These are phyloP conservation scores for Maccullochella peelii DNA, from an alignment of 2,113 vertebrate species.

Conservation along the genomic window DNA sequence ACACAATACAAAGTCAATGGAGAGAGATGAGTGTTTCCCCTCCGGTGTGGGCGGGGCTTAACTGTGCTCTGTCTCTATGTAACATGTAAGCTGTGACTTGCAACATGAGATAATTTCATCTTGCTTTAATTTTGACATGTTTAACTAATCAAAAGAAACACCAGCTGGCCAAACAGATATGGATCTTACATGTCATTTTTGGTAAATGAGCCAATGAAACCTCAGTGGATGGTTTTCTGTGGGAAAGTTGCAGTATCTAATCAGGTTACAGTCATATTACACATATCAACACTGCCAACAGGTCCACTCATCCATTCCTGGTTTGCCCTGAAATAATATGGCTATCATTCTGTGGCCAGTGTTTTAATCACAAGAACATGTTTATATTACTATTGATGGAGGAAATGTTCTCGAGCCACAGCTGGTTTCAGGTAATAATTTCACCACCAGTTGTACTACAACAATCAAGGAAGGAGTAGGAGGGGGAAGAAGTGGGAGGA, in stretches of 20 bases:
- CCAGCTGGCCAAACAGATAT: slow-evolving; percentile 24
- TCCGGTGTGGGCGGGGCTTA: too few relatives aligned
- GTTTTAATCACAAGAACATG: slow-evolving; percentile 38
- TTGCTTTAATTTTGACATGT: too few relatives aligned
- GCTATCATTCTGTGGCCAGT: not conserved
- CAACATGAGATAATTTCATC: too few relatives aligned
- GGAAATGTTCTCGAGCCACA: slow-evolving; percentile 22
- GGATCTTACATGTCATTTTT: not conserved
- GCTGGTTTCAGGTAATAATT: slow-evolving; percentile 61
- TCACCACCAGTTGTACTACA: slow-evolving; percentile 9
- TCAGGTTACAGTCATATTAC: slow-evolving; percentile 35
- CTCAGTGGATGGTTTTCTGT: slow-evolving; percentile 27
- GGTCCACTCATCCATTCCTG: slow-evolving; percentile 9
- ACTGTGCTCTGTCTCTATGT: too few relatives aligned
- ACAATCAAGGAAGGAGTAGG: slow-evolving; percentile 4
- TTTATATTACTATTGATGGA: slow-evolving; percentile 10
- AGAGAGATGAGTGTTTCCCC: too few relatives aligned
- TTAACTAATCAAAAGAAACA: too few relatives aligned
- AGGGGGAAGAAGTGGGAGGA: slow-evolving; percentile 34
- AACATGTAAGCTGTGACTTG: too few relatives aligned
- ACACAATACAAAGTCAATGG: too few relatives aligned
- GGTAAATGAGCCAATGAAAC: slow-evolving; percentile 17
- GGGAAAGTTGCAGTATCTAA: slow-evolving; percentile 43
- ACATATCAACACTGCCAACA: slow-evolving; percentile 46
- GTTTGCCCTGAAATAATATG: not conserved